Base-by-base conservation (phyloP, 2,888 invertebrate genomes). In the Andrena haemorrhoa region DNA sequence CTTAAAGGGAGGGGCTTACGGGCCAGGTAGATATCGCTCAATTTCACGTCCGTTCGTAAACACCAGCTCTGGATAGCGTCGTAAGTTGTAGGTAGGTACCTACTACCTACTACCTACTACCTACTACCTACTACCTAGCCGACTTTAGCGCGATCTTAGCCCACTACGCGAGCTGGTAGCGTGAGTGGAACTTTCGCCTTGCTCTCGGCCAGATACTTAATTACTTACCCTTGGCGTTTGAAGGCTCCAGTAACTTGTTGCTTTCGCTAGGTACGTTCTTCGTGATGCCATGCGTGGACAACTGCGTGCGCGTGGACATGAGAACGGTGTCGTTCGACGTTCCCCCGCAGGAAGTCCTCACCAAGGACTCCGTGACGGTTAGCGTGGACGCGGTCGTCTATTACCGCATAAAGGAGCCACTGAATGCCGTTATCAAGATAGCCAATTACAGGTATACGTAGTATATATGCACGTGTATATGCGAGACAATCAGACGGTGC, bases 311-410 rank as follows among this genome's bases (percentile, higher is more conserved):
- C 94, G 98, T 99, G 58, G 99, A 99, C 94, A 95, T 99, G 76
- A 95, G 99, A 83, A 98, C 98, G 0, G 97, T 99, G 0, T 98
- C 98, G 0, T 99, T 99, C 92, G 98, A 99, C 94, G 98, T 99
- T 0, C 98, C 99, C 61, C 98, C 98, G 0, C 99, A 99, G 95
- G 98, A 99, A 95, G 98, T 98, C 31, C 95, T 98, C 73, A 98
- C 98, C n/a, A 97, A 97, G 94, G 98, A 98, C 94, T 98, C 98
- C 0, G 98, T 98, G 41, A 99, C 98, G 0, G 98, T 99, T 0
- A 97, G 97, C 0, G 98, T 98, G 2, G 98, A 98, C 92, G 98
- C 98, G 0, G 97, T 97, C 0, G 97, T 97, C 53, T 97, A 97
- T 93, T 97, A 97, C 92, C 95, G 97, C 84, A 97, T 97, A 82